A percentile compares a stretch with the other conserved stretches of the same genome.
Evolutionary conservation across 1,140 invertebrate genomes (phyloP).

Genomic region (Carposina sasakii): DNA sequence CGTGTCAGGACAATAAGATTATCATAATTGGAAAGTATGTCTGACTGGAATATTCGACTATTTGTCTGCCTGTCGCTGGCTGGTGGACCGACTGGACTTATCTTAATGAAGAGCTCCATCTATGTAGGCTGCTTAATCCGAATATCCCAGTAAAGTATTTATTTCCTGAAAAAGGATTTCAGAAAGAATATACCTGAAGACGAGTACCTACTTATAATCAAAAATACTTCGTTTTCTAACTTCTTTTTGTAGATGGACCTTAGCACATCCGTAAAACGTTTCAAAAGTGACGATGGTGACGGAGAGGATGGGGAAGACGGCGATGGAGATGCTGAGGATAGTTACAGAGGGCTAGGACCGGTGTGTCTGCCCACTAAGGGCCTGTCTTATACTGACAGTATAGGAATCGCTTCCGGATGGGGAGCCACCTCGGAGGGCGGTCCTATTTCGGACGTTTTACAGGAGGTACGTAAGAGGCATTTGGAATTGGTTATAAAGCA

Average conservation of each 20-base stretch:
- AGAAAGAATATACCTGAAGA: too few relatives aligned
- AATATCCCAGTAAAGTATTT: too few relatives aligned
- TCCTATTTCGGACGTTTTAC: slow-evolving; percentile 69
- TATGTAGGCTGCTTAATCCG: too few relatives aligned
- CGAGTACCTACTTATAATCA: too few relatives aligned
- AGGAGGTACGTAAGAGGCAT: slow-evolving; percentile 74
- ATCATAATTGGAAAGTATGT: too few relatives aligned
- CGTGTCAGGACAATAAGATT: too few relatives aligned
- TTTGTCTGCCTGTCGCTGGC: too few relatives aligned
- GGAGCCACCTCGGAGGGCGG: slow-evolving; percentile 77
- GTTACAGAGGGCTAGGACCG: slow-evolving; percentile 76
- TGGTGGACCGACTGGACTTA: too few relatives aligned
- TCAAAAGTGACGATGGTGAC: slow-evolving; percentile 17
- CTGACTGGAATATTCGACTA: too few relatives aligned
- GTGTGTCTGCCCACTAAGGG: slow-evolving; percentile 81
- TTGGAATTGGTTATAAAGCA: too few relatives aligned
- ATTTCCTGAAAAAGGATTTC: too few relatives aligned
- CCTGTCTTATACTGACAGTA: slow-evolving; percentile 72
- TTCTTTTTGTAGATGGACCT: slow-evolving; percentile 44
- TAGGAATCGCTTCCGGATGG: slow-evolving; percentile 80
- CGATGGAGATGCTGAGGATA: slow-evolving; percentile 41
- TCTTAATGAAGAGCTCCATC: neutral
- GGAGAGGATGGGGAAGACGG: slow-evolving; percentile 11
- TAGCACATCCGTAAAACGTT: slow-evolving; percentile 42
- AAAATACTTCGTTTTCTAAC: too few relatives aligned